phyloP scores from a whole-genome alignment of 1,140 invertebrate genomes.

The Musca domestica region DNA sequence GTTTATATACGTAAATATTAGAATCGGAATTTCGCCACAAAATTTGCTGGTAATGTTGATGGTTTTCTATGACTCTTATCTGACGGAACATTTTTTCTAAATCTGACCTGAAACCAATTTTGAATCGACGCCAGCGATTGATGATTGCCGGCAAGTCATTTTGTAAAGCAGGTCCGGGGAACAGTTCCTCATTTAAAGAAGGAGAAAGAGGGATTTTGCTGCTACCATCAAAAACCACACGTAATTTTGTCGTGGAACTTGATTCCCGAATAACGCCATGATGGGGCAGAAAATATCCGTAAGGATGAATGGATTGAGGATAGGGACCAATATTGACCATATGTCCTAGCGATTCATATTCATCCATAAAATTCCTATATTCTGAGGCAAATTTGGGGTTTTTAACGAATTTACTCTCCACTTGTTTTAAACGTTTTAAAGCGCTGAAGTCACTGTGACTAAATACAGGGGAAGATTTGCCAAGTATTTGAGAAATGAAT shows the following conservation, averaged over 20 bases:
- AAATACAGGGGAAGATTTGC: not conserved
- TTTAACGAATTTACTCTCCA: not conserved
- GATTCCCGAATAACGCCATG: conserved; percentile 3
- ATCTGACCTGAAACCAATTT: not conserved
- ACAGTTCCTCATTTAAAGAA: too few species aligned
- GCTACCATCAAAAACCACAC: not conserved
- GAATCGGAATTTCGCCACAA: too few species aligned
- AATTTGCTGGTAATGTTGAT: too few species aligned
- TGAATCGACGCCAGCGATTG: not conserved
- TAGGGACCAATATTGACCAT: too few species aligned
- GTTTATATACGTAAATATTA: too few species aligned
- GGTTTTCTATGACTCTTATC: not conserved
- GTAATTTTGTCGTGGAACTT: conserved; percentile 15
- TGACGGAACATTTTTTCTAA: not conserved
- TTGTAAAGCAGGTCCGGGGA: not conserved
- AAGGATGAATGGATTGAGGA: too few species aligned
- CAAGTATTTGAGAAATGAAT: too few species aligned
- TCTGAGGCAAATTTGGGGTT: too few species aligned
- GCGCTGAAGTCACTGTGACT: not conserved
- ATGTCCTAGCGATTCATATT: not conserved
- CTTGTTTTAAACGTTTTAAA: too few species aligned
- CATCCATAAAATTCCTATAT: conserved; percentile 6
- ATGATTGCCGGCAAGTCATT: too few species aligned
- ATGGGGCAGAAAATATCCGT: too few species aligned
- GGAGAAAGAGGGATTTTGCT: too few species aligned